Conservation (phyloP, 2,113 vertebrate genomes). For the Romanogobio albipinnatus region DNA sequence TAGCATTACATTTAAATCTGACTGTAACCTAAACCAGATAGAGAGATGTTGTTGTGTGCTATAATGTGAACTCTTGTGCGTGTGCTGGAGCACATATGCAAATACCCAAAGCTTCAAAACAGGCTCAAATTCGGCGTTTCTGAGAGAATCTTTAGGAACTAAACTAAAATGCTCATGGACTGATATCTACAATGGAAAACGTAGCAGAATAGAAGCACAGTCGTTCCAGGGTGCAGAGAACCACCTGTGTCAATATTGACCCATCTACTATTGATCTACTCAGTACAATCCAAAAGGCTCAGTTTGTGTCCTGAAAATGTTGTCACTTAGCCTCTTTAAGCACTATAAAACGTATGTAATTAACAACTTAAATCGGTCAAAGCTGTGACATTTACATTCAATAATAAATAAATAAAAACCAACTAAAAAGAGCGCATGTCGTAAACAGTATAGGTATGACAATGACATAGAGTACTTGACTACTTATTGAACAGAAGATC, state of each 20-base stretch:
- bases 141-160: background rate
- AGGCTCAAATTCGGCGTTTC: background rate
- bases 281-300: background rate
- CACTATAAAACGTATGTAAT: background rate
- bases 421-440: background rate
- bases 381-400: background rate
- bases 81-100: slow-evolving; percentile 15
- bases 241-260: slow-evolving; percentile 53
- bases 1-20: background rate
- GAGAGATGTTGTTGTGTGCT: background rate
- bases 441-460: background rate
- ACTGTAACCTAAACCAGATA: background rate
- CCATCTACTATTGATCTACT: slow-evolving; percentile 30
- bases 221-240: slow-evolving; percentile 15
- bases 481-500: background rate
- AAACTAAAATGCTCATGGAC: background rate
- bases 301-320: slow-evolving; percentile 2
- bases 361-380: background rate
- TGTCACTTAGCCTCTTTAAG: background rate
- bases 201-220: background rate
- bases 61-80: slow-evolving; percentile 7
- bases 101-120: background rate
- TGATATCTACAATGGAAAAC: background rate
- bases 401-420: background rate
- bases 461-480: background rate